These are phyloP conservation scores for Champsocephalus gunnari DNA, from an alignment of 2,797 vertebrate species.

Conservation along the genomic window DNA sequence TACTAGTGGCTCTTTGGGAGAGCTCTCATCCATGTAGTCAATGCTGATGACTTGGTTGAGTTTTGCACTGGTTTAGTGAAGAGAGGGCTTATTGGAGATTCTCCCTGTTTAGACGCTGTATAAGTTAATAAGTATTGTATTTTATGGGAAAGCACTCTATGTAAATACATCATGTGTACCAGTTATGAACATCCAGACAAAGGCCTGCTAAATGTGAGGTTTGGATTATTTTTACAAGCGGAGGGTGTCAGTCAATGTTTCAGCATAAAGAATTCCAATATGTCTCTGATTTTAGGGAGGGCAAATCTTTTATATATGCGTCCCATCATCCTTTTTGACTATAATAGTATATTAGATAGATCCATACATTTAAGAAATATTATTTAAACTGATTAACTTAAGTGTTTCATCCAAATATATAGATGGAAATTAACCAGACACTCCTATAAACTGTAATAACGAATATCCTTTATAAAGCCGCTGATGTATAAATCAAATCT, in stretches of 20 bases:
- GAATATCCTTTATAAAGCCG: constrained; percentile 74
- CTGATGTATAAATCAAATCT: constrained; percentile 72
- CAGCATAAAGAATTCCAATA: constrained; percentile 59
- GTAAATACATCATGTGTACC: constrained; percentile 77
- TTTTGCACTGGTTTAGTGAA: constrained; percentile 79
- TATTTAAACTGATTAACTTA: constrained; percentile 80
- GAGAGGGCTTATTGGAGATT: constrained; percentile 69
- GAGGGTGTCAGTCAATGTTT: constrained; percentile 68
- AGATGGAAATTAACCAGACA: constrained; percentile 76
- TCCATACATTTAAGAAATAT: constrained; percentile 80
- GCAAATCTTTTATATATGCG: constrained; percentile 74
- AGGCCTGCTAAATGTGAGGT: constrained; percentile 68
- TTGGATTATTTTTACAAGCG: constrained; percentile 72
- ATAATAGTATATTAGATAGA: constrained; percentile 81
- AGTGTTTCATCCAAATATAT: constrained; percentile 80
- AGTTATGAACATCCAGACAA: constrained; percentile 61
- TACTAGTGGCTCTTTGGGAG: constrained; percentile 69
- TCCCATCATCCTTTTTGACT: constrained; percentile 69
- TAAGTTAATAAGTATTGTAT: constrained; percentile 71
- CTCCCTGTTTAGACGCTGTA: constrained; percentile 74
- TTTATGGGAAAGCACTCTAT: constrained; percentile 71
- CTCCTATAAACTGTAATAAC: constrained; percentile 74
- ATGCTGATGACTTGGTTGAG: constrained; percentile 64
- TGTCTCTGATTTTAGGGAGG: constrained; percentile 68
- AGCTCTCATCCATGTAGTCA: constrained; percentile 63